Evolutionary conservation across 1,140 invertebrate genomes (phyloP), one percentile per base, ranked within the genome.

Genomic region (Aphaenogaster rudis): DNA sequence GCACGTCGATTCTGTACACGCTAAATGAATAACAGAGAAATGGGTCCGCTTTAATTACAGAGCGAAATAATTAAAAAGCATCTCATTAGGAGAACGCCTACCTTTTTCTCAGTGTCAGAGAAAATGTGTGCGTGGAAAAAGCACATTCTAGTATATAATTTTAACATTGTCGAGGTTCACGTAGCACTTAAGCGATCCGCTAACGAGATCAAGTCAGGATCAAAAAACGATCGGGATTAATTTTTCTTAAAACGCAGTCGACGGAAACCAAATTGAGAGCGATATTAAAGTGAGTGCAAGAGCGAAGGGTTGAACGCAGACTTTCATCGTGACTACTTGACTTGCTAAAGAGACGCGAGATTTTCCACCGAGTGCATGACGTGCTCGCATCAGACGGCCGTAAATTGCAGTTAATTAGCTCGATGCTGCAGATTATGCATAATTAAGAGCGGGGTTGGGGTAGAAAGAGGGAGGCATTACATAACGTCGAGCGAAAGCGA

Each of bases 341-440:
- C 7, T 86, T 50, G 13, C 36, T 80, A n/a, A 52, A 79, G 39
- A 50, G 39, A 28, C 54, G 48, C 8, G 8, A 57, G 39, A 5
- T 42, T 84, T 76, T 76, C 5, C 8, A 84, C 11, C 69, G 69
- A 81, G 59, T 72, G 77, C 61, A 36, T 21, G 8, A 45, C 59
- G 28, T 48, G 67, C 52, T 71, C 21, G 15, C 33, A 66, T 71
- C 59, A 85, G 82, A 33, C 52, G 45, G 50, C 28, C 52, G 72
- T 85, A 91, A 92, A 92, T 92, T 91, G 87, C 90, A 69, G 86
- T 91, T 92, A 92, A 92, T 92, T 90, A 91, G 88, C 91, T 85
- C 84, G 85, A 92, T 88, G 85, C 86, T 84, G 82, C 81, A 86
- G 77, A 87, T 88, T 87, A 85, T 71, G 87, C 50, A 71, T 86